Evolutionary conservation across 92 coral and sea anemone genomes (phyloP), one percentile per base, ranked within the genome.

Genomic region (Paragorgia papillata): DNA sequence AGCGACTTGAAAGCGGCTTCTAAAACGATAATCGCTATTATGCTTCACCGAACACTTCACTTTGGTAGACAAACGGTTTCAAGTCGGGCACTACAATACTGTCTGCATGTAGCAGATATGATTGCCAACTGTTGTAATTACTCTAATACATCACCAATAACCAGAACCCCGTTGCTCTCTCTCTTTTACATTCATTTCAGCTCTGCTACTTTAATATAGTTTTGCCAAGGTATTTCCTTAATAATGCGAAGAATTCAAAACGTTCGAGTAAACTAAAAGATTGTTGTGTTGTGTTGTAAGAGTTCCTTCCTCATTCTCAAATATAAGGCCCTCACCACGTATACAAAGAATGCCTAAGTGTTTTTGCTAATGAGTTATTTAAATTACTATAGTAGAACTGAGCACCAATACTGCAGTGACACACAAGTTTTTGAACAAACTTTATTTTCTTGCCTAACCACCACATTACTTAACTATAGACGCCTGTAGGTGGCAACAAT

Each of bases 161-260:
- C 2, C 53, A 15, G 12, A 46, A 46, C 53, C 53, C 17, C n/a
- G n/a, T 7, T 7, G 53, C n/a, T 15, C n/a, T 46, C 53, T 46
- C 53, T 46, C n/a, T n/a, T 46, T 46, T n/a, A 15, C 2, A n/a
- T 46, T 46, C 15, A 9, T 46, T 46, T 46, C 53, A 46, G n/a
- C 17, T 46, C n/a, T 46, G 14, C n/a, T 2, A 6, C 22, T 67
- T 51, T 5, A 22, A 9, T 17, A 33, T 35, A 35, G 32, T 21
- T 67, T 27, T 44, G 35, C 1, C 20, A 15, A 1, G 32, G 73
- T 0, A 20, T 39, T 39, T 41, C 12, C 50, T 30, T n/a, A 66
- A 63, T 7, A 14, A 66, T 66, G 33, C 20, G n/a, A 40, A 66
- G 73, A 21, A 66, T 39, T 24, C 25, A n/a, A 66, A 66, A 66